phyloP scores from a whole-genome alignment of 2,797 vertebrate species.

The Limosa lapponica region DNA sequence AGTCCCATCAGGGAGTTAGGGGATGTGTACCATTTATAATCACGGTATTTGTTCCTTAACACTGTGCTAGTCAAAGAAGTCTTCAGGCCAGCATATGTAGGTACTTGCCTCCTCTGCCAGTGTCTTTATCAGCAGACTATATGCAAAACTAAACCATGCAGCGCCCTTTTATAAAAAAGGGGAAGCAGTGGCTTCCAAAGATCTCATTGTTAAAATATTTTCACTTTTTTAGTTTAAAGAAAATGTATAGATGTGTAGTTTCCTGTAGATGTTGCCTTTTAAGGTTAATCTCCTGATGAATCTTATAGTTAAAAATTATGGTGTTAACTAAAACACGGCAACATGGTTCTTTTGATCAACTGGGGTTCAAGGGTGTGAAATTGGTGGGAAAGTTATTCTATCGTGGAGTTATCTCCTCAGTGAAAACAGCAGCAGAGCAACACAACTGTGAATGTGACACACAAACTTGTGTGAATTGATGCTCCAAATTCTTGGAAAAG shows the following conservation, averaged over 20 bases:
- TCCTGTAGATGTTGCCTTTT: neutral
- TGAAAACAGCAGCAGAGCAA: neutral
- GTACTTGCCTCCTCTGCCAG: neutral
- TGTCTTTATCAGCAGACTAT: neutral
- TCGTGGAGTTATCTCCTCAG: neutral
- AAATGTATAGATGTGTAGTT: neutral
- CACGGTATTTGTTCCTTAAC: neutral
- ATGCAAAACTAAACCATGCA: neutral
- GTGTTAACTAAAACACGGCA: neutral
- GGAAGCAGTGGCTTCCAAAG: neutral
- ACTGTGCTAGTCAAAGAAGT: neutral
- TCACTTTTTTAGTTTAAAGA: neutral
- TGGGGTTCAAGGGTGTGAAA: neutral
- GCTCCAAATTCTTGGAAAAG: neutral
- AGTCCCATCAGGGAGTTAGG: neutral
- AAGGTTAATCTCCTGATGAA: neutral
- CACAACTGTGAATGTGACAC: neutral
- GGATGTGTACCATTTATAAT: neutral
- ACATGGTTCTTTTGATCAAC: neutral
- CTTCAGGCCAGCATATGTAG: neutral
- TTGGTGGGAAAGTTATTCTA: neutral
- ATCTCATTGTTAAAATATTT: neutral
- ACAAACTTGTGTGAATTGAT: neutral
- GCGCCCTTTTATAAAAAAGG: neutral
- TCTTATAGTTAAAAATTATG: neutral